Evolutionary conservation across 1,140 invertebrate species (phyloP), one percentile per base, ranked within the genome.

Genomic region (Drosophila ohnishii): DNA sequence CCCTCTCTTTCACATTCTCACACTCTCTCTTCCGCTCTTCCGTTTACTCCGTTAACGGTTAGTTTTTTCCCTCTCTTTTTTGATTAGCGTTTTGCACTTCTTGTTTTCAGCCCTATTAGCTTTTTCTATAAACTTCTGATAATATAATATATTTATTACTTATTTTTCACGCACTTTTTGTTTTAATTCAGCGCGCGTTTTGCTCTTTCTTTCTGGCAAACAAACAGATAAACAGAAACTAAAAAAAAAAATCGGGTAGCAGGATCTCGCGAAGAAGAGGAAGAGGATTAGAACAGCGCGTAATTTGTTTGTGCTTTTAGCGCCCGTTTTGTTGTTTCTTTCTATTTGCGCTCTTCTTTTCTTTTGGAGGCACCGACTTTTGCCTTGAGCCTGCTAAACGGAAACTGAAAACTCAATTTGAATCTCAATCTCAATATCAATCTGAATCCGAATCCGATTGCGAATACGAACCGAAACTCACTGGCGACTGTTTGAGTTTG

Each of bases 381-480:
- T 53, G 32, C 8, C 32, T 53, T 22, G 32, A 16, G 50, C 50
- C 50, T 35, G 50, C 16, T 53, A 53, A 53, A 37, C 51, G 34
- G 19, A 37, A 55, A 55, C 51, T 53, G 14, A 55, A 55, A 55
- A 25, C 51, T n/a, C 34, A 37, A 55, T 55, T 19, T 55, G 19
- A 25, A 53, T 53, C 34, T 53, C 19, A 53, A 53, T 35, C 50
- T 14, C 7, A 53, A 53, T 53, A 3, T 14, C 11, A 53, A 53
- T 53, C 51, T 53, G 51, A 53, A 37, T 55, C 34, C 35, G 51
- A 55, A 55, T 55, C 51, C 51, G 51, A 37, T 25, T 84, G 80
- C 63, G 73, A 75, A 85, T 56, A 74, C 71, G 77, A 87, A 86
- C 80, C 78, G 85, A 80, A 80, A 50, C 51, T 70, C 44, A 37